These are phyloP conservation scores for Lagorchestes hirsutus DNA, from an alignment of 2,797 vertebrate species.

Conservation along the genomic window DNA sequence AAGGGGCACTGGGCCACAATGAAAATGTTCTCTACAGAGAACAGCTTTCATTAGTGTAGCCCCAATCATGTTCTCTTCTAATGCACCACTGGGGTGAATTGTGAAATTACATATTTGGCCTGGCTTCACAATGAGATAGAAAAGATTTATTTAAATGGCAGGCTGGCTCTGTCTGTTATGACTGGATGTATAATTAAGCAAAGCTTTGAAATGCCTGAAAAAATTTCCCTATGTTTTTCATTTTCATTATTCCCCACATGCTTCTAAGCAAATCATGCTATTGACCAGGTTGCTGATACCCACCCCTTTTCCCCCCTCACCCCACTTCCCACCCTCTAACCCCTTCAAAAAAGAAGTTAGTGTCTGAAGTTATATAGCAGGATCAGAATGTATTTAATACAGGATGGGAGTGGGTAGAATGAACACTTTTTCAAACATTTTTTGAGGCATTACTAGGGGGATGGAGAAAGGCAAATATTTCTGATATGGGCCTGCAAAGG, in stretches of 20 bases:
- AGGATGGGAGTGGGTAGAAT: background rate
- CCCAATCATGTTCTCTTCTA: background rate
- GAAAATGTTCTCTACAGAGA: conserved; percentile 6
- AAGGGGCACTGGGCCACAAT: background rate
- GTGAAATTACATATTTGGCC: conserved; percentile 52
- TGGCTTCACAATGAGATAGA: conserved; percentile 27
- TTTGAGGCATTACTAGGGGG: background rate
- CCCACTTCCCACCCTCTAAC: background rate
- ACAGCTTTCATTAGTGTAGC: background rate
- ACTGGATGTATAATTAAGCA: conserved; percentile 29
- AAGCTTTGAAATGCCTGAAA: background rate
- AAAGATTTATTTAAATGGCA: conserved; percentile 51
- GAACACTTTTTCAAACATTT: background rate
- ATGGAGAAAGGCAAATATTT: background rate
- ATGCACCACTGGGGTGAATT: conserved; percentile 32
- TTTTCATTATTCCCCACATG: conserved; percentile 34
- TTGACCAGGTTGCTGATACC: background rate
- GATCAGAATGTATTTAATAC: background rate
- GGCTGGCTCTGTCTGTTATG: conserved; percentile 36
- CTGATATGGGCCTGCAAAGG: conserved; percentile 61
- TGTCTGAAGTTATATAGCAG: background rate
- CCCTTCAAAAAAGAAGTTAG: background rate
- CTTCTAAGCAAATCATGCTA: conserved; percentile 40
- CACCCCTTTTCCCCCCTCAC: background rate
- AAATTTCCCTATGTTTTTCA: background rate